These are phyloP conservation scores for Ispidina lecontei DNA, from an alignment of 2,797 vertebrate species.

Conservation along the genomic window DNA sequence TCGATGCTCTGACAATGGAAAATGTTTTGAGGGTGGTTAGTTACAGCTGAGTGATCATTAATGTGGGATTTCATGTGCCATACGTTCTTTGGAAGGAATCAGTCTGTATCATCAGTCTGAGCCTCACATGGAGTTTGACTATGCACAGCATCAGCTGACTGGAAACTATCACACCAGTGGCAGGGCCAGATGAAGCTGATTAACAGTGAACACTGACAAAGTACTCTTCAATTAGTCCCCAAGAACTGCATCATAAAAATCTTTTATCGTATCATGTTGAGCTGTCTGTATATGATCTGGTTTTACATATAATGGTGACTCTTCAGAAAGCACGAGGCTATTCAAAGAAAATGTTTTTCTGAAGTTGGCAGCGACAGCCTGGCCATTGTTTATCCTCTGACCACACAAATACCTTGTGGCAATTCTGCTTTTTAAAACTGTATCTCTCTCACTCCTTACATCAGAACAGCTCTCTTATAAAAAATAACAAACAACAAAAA, in stretches of 20 bases:
- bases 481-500: slow-evolving; percentile 1
- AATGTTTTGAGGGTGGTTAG: not conserved
- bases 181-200: slow-evolving; percentile 27
- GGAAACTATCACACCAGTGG: not conserved
- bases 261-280: slow-evolving; percentile 13
- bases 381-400: slow-evolving; percentile 8
- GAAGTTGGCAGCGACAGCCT: slow-evolving; percentile 39
- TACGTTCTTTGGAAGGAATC: not conserved
- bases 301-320: slow-evolving; percentile 8
- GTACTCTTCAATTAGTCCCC: not conserved
- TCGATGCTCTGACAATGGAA: not conserved
- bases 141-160: slow-evolving; percentile 42
- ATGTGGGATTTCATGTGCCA: not conserved
- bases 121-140: not conserved
- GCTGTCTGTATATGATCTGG: slow-evolving; percentile 8
- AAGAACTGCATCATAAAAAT: not conserved
- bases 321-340: slow-evolving; percentile 20
- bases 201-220: not conserved
- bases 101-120: not conserved
- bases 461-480: not conserved
- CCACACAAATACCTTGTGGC: slow-evolving; percentile 11
- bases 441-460: not conserved
- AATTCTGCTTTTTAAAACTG: slow-evolving; percentile 25
- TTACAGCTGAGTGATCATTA: not conserved
- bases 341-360: slow-evolving; percentile 41